Percentiles rank a stretch among this genome's conserved stretches.
phyloP scores from a whole-genome alignment of 2,888 invertebrate genomes.

The Athalia circularis region DNA sequence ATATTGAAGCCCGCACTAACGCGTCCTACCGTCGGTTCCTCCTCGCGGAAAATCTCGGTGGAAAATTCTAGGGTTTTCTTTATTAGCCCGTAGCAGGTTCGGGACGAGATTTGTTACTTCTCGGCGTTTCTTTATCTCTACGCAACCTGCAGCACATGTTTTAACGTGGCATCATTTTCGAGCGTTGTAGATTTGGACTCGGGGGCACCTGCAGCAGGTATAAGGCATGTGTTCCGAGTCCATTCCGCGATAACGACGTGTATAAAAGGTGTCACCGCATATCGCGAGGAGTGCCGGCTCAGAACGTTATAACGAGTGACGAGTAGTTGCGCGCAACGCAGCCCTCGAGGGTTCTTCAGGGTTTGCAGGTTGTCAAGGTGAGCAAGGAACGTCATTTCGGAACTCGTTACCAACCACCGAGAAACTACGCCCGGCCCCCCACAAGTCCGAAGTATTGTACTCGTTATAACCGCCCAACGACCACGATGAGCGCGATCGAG shows the following conservation, averaged over 20 bases:
- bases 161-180: too few relatives aligned
- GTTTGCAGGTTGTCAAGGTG: constrained; percentile 33
- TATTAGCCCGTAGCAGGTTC: background rate
- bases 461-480: background rate
- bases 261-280: constrained; percentile 15
- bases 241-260: constrained; percentile 1
- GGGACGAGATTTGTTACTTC: too few relatives aligned
- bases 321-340: constrained; percentile 26
- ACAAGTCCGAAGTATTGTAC: constrained; percentile 21
- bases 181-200: too few relatives aligned
- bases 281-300: background rate
- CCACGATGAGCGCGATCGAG: too few relatives aligned
- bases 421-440: background rate
- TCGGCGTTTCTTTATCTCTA: too few relatives aligned
- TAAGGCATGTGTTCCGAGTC: too few relatives aligned
- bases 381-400: constrained; percentile 35
- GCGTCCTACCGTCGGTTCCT: background rate
- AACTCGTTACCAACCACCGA: constrained; percentile 21
- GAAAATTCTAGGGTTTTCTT: background rate
- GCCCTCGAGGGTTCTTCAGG: constrained; percentile 18
- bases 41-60: background rate
- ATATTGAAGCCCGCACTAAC: constrained; percentile 5
- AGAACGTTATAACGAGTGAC: constrained; percentile 12
- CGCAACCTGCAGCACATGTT: too few relatives aligned
- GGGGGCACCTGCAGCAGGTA: too few relatives aligned